A percentile compares a stretch with the other conserved stretches of the same genome.
These are phyloP conservation scores for Rapana venosa DNA, from an alignment of 2,888 invertebrate species.

Conservation along the genomic window DNA sequence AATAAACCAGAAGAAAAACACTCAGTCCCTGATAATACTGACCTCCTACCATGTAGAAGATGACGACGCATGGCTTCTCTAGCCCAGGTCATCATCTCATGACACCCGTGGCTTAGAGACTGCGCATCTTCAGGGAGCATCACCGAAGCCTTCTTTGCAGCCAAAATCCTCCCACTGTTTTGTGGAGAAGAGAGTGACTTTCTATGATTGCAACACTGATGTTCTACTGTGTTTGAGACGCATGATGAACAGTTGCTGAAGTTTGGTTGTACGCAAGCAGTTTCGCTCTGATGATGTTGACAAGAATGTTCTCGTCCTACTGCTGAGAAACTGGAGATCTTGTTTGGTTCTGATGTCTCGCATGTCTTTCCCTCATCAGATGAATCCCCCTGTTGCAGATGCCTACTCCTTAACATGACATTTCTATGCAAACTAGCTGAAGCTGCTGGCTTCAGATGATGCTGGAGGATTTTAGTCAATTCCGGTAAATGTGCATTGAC, in stretches of 20 bases:
- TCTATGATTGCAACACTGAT: neutral
- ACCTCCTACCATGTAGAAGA: neutral
- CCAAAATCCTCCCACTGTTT: neutral
- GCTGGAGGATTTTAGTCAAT: neutral
- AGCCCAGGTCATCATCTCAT: slow-evolving; percentile 30
- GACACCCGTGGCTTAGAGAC: neutral
- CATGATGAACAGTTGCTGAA: neutral
- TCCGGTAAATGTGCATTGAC: neutral
- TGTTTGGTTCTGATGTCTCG: neutral
- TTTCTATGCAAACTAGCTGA: neutral
- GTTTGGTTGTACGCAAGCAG: neutral
- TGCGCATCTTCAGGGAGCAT: neutral
- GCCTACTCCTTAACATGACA: slow-evolving; percentile 17
- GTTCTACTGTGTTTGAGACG: neutral
- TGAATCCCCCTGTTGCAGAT: neutral
- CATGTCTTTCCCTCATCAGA: neutral
- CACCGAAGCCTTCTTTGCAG: neutral
- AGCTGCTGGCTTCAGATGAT: neutral
- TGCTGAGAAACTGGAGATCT: neutral
- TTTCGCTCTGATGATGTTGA: neutral
- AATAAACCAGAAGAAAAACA: neutral
- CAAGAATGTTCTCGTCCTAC: neutral
- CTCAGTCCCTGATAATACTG: neutral
- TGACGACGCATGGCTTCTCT: neutral
- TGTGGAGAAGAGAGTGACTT: neutral